Evolutionary conservation across 1,140 invertebrate genomes (phyloP), one percentile per base, ranked within the genome.

Genomic region (Zaprionus lachaisei): DNA sequence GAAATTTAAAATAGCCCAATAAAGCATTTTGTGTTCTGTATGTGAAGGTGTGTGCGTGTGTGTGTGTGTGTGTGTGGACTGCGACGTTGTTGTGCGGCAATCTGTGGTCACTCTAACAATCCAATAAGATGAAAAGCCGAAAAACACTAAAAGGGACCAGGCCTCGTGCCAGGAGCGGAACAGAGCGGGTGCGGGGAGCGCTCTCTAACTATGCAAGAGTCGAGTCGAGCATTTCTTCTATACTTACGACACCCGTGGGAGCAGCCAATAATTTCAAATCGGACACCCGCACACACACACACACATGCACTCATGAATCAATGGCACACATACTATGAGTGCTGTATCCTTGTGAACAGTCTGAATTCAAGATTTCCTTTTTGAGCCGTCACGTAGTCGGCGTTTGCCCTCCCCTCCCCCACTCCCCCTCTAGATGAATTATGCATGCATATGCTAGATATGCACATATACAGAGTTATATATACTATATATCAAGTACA

Each of bases 221-320:
- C 69, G 20, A 51, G 47, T 24, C 47, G 22, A 66, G 70, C 71
- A 73, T 72, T 78, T 31, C 74, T 78, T 79, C 78, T 71, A 61
- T 79, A 84, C 60, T 84, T 91, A 91, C 83, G 87, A 91, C 87
- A 91, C 87, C 87, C 87, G 74, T 91, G 87, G 87, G 87, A 91
- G 83, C 89, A 91, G 83, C 81, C 83, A 91, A 91, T 91, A 91
- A 91, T 87, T 83, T 86, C 87, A 91, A 79, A 83, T 89, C 79
- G 79, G 79, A 91, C 83, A 79, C 73, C 64, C 51, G 49, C 64
- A 74, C 54, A 74, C 44, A 47, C 69, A 55, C 20, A 20, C 31
- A 26, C 28, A 11, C 34, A 11, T 54, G 22, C 64, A 72, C 69
- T 81, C 84, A 87, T 87, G 84, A 89, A 87, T 87, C 84, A 87